These are phyloP conservation scores for Siniperca knerii DNA, from an alignment of 2,113 vertebrate genomes.

Conservation along the genomic window DNA sequence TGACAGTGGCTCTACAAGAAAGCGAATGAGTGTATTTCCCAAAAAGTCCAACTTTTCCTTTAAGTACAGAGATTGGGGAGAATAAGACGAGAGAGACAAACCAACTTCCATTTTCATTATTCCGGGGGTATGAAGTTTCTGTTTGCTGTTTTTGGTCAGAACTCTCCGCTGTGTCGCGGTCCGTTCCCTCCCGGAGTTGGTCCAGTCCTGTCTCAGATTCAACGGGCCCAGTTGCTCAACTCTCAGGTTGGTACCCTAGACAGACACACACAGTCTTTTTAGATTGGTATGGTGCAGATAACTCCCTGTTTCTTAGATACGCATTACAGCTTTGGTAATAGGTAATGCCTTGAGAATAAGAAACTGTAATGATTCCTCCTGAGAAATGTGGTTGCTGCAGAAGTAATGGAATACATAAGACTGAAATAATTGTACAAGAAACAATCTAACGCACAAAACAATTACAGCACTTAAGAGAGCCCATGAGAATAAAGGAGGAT, in stretches of 20 bases:
- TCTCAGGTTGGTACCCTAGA: constrained; percentile 76
- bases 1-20: not conserved
- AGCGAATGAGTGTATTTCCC: not conserved
- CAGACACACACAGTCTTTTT: not conserved
- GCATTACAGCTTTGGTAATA: too few species aligned
- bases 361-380: not conserved
- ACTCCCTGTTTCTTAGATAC: not conserved
- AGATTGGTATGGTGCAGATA: not conserved
- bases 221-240: constrained; percentile 91
- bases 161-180: constrained; percentile 90
- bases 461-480: not conserved
- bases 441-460: not conserved
- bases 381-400: too few species aligned
- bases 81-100: not conserved
- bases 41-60: not conserved
- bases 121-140: not conserved
- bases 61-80: not conserved
- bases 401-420: not conserved
- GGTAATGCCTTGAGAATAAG: not conserved
- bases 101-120: not conserved
- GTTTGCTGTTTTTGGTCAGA: constrained; percentile 77
- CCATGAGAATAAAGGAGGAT: not conserved
- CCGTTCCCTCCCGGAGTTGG: constrained; percentile 90
- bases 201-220: constrained; percentile 93
- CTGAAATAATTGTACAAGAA: not conserved